Base-by-base conservation (phyloP, 1,140 invertebrate species). In the Ostrea denselamellosa region DNA sequence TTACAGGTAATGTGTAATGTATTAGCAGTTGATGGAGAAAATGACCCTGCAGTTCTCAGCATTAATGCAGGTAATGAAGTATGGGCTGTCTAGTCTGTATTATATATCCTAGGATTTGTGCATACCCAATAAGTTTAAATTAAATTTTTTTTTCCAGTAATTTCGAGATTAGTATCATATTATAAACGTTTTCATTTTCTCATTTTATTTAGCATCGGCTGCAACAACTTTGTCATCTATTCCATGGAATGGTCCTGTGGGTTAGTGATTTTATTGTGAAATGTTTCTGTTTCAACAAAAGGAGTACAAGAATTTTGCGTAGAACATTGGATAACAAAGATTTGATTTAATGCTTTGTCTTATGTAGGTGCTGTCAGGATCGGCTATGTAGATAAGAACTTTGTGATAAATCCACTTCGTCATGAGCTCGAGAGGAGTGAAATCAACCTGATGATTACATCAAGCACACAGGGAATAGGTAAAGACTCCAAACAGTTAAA, bases 241-340 rank as follows among this genome's bases (percentile, higher is more conserved):
- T 91, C 99, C 99, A 17, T 99, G 98, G 98, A 97, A 97, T 94
- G 98, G 98, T 25, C 98, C 98, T 1, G 95, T 99, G 10, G 99
- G 94, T 97, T 22, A 92, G 88, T 62, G 8, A 14, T 53, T 81
- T 8, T 84, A n/a, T 44, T 44, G 34, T 44, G 34, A 44, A 2
- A 44, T 44, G 5, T 44, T 44, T 44, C 34, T 44, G 34, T 44
- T 44, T 44, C 34, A 44, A 44, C 34, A 44, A 44, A 44, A 44
- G 34, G 1, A 44, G 34, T 44, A 44, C 1, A 5, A 44, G 34
- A 44, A 5, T 44, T 44, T 44, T 44, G 34, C 34, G 5, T 44
- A 44, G 34, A 44, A 44, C 5, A 44, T 44, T 44, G 34, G 1
- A 44, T 44, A 44, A 44, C n/a, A n/a, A 5, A 44, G 34, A 44